Evolutionary conservation across 2,888 invertebrate genomes (phyloP).

Genomic region (Bellardia pandia): DNA sequence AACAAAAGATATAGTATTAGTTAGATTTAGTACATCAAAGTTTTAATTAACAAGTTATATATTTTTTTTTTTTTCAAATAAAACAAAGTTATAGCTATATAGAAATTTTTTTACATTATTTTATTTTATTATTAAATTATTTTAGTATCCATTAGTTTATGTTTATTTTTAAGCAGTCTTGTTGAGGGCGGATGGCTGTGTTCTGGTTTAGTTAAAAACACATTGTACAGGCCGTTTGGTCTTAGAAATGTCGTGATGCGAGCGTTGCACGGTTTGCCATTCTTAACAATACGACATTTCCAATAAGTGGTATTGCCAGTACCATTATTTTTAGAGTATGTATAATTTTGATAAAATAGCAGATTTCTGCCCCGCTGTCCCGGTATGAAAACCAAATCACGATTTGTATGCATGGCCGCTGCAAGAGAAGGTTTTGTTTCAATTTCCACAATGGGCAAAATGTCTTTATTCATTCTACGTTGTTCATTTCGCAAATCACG

Average conservation of each 20-base stretch:
- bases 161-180: conserved; percentile 76
- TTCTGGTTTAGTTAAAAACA: conserved; percentile 80
- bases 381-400: conserved; percentile 79
- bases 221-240: conserved; percentile 79
- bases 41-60: conserved; percentile 11
- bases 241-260: conserved; percentile 80
- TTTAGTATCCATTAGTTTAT: conserved; percentile 50
- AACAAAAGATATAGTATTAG: conserved; percentile 66
- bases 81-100: conserved; percentile 27
- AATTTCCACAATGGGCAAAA: conserved; percentile 58
- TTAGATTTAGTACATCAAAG: conserved; percentile 28
- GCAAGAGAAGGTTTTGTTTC: conserved; percentile 65
- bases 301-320: conserved; percentile 82
- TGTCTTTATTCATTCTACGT: conserved; percentile 25
- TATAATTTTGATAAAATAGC: conserved; percentile 80
- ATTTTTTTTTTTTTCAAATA: conserved; percentile 1
- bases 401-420: conserved; percentile 71
- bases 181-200: conserved; percentile 82
- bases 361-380: conserved; percentile 82
- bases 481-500: conserved; percentile 14
- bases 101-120: conserved; percentile 32
- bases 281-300: conserved; percentile 82
- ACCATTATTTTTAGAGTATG: conserved; percentile 82
- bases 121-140: conserved; percentile 18
- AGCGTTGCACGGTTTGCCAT: conserved; percentile 80